Conservation (phyloP, 2,888 invertebrate genomes). For the Clitarchus hookeri region DNA sequence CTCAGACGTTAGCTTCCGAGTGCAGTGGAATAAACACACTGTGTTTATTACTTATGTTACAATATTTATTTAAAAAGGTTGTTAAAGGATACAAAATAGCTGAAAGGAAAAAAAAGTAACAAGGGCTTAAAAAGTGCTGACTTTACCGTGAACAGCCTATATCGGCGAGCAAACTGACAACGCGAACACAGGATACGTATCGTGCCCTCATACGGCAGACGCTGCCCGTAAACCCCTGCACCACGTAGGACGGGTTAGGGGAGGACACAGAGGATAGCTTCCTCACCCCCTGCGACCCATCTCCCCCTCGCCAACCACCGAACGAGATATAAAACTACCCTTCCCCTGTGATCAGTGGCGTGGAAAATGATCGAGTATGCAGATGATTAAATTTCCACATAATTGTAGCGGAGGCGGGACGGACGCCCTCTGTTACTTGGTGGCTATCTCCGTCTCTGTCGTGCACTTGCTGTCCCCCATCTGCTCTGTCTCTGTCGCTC, state of each 20-base stretch:
- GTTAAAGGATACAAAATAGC: too few species aligned
- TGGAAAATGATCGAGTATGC: constrained; percentile 45
- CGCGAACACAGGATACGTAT: too few species aligned
- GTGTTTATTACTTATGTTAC: too few species aligned
- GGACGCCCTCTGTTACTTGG: neutral
- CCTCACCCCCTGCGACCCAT: neutral
- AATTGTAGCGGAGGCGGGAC: constrained; percentile 40
- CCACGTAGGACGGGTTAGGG: neutral
- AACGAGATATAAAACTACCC: constrained; percentile 25
- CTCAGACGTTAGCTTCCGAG: too few species aligned
- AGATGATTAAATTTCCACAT: constrained; percentile 44
- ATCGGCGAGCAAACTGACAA: too few species aligned
- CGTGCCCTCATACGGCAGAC: too few species aligned
- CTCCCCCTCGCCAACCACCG: neutral
- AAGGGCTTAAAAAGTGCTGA: too few species aligned
- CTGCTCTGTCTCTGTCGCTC: neutral
- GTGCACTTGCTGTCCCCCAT: neutral
- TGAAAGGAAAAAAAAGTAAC: too few species aligned
- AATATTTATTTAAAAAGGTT: too few species aligned
- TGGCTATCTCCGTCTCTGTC: neutral
- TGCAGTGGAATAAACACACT: too few species aligned
- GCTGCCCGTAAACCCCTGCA: neutral
- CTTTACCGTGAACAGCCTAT: too few species aligned
- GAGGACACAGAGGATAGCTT: neutral
- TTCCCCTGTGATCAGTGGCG: constrained; percentile 41